Evolutionary conservation across 2,888 invertebrate species (phyloP).

Genomic region (Neoascia interrupta): DNA sequence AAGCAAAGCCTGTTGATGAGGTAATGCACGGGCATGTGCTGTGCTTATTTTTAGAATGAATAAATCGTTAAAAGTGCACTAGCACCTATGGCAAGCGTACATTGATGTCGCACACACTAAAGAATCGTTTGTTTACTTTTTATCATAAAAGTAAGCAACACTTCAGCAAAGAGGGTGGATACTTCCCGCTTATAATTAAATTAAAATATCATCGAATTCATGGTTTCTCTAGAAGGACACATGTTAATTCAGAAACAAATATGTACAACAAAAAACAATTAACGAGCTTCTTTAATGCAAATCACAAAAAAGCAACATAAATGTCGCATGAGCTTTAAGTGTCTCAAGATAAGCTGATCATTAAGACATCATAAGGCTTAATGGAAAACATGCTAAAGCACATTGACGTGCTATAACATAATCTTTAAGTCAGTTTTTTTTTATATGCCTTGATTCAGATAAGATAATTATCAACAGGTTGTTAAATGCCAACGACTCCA

Average conservation of each 20-base stretch:
- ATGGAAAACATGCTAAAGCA: too few species aligned
- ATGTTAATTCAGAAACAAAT: too few species aligned
- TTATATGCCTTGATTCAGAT: conserved; percentile 6
- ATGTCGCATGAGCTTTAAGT: not conserved
- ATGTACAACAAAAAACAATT: not conserved
- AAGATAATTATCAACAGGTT: conserved; percentile 14
- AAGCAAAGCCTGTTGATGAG: not conserved
- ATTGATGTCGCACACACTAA: conserved; percentile 12
- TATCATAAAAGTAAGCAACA: too few species aligned
- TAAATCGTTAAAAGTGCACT: too few species aligned
- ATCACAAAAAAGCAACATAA: conserved; percentile 5
- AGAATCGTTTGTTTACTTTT: conserved; percentile 14
- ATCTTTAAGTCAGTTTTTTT: too few species aligned
- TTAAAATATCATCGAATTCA: too few species aligned
- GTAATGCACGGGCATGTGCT: conserved; percentile 4
- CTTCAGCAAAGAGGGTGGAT: too few species aligned
- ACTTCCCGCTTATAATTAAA: too few species aligned
- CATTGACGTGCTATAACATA: too few species aligned
- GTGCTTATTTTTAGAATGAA: not conserved
- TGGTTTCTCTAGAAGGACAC: too few species aligned
- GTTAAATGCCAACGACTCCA: conserved; percentile 20
- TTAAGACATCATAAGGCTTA: too few species aligned
- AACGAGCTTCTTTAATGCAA: not conserved
- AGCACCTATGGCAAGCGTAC: not conserved
- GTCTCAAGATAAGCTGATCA: conserved; percentile 14